Evolutionary conservation across 2,113 vertebrate species (phyloP).

Genomic region (Leiothrix lutea): DNA sequence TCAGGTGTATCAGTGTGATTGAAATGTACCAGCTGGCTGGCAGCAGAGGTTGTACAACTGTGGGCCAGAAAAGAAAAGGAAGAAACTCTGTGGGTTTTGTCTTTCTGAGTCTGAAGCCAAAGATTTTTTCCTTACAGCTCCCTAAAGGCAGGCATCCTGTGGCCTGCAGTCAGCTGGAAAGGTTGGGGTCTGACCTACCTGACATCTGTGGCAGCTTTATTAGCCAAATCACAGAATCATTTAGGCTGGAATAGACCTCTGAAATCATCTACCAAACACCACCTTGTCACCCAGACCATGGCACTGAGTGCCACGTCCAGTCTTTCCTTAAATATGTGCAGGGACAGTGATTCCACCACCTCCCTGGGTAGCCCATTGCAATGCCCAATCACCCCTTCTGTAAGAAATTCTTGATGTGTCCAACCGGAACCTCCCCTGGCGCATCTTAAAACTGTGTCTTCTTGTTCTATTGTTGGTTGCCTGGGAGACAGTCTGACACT

Average conservation of each 20-base stretch:
- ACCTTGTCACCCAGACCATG: background rate
- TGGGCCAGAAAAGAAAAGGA: background rate
- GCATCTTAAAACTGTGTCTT: background rate
- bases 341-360: background rate
- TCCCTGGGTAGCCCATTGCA: background rate
- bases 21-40: background rate
- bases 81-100: background rate
- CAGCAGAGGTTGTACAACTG: background rate
- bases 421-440: background rate
- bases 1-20: background rate
- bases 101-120: background rate
- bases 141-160: background rate
- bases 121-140: accelerated
- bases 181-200: background rate
- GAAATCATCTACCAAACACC: background rate
- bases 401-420: background rate
- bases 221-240: background rate
- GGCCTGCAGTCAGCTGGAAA: accelerated
- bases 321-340: background rate
- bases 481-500: background rate
- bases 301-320: background rate
- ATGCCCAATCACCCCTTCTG: accelerated
- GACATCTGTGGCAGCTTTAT: background rate
- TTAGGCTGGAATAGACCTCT: too few relatives aligned
- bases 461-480: background rate